These are phyloP conservation scores for Rachycentron canadum DNA, from an alignment of 2,797 vertebrate genomes.

Conservation along the genomic window DNA sequence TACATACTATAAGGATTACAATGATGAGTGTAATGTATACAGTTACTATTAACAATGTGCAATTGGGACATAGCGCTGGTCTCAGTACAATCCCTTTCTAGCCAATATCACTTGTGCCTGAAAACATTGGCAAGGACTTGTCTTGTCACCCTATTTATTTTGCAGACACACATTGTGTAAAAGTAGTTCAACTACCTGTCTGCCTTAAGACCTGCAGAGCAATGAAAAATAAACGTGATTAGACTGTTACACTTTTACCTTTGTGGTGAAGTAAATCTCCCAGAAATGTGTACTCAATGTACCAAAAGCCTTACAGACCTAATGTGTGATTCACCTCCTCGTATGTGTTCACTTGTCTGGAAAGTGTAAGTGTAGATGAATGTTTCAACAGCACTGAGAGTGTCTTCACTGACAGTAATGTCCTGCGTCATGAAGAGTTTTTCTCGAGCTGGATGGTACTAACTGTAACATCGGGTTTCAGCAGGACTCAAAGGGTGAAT, in stretches of 20 bases:
- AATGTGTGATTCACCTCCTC: conserved; percentile 38
- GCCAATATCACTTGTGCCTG: conserved; percentile 10
- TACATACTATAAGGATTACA: not conserved
- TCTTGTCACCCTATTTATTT: not conserved
- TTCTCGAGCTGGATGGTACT: conserved; percentile 41
- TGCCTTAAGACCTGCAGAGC: not conserved
- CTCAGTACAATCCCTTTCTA: not conserved
- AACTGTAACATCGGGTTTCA: conserved; percentile 39
- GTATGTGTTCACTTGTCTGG: conserved; percentile 45
- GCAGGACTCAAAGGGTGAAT: conserved; percentile 48
- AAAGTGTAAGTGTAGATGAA: conserved; percentile 44
- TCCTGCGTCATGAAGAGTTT: conserved; percentile 38
- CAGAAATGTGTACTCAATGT: conserved; percentile 14
- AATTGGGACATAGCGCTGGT: not conserved
- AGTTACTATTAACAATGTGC: not conserved
- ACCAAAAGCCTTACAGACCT: conserved; percentile 17
- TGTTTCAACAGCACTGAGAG: conserved; percentile 48
- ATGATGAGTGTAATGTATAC: too few species aligned
- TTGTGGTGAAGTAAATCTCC: conserved; percentile 16
- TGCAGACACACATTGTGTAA: conserved; percentile 15
- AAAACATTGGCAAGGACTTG: not conserved
- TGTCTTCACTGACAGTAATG: conserved; percentile 54
- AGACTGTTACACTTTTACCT: not conserved
- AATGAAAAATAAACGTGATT: conserved; percentile 2
- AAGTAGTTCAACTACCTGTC: conserved; percentile 4